phyloP scores from a whole-genome alignment of 2,113 vertebrate species.

The Noctilio leporinus region DNA sequence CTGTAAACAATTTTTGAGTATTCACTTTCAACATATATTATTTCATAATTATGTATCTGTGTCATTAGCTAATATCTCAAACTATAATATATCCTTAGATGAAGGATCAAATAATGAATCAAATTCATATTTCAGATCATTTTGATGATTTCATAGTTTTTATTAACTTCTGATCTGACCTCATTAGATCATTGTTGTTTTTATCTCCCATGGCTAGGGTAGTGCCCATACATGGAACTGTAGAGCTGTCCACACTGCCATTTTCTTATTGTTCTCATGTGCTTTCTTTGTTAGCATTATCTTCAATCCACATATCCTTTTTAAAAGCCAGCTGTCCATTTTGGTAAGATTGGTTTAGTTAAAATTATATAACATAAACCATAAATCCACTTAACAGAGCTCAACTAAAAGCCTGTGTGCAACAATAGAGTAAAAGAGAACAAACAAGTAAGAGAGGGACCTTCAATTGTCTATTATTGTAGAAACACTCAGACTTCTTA shows the following conservation, averaged over 20 bases:
- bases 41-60: background rate
- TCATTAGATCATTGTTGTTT: background rate
- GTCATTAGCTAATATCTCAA: background rate
- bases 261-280: background rate
- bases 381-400: conserved; percentile 20
- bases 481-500: background rate
- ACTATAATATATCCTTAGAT: background rate
- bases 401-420: background rate
- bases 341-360: conserved; percentile 20
- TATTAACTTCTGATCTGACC: background rate
- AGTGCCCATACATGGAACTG: background rate
- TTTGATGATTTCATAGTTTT: background rate
- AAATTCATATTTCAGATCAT: background rate
- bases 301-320: background rate
- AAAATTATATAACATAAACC: conserved; percentile 24
- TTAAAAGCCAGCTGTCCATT: conserved; percentile 29
- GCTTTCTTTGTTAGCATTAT: background rate
- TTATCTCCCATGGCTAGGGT: rapidly evolving
- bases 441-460: background rate
- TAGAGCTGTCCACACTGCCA: background rate
- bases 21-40: background rate
- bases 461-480: no score
- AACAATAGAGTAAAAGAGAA: background rate
- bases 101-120: background rate
- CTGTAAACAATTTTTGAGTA: background rate